These are phyloP conservation scores for Genyomyrus donnyi DNA, from an alignment of 2,113 vertebrate genomes.

Conservation along the genomic window DNA sequence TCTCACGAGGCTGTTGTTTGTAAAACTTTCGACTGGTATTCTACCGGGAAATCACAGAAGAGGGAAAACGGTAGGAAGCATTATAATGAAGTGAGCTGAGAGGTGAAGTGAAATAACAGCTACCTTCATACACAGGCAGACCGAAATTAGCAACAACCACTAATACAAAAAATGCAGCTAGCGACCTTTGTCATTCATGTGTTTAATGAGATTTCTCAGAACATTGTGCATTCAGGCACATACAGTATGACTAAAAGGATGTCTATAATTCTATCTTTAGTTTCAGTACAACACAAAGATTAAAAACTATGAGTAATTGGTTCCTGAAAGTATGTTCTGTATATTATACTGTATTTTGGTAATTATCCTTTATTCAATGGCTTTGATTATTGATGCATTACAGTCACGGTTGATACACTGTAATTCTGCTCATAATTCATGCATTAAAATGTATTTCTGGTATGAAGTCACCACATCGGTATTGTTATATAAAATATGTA, in stretches of 20 bases:
- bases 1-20: conserved; percentile 33
- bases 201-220: conserved; percentile 36
- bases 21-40: conserved; percentile 37
- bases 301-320: not conserved
- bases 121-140: conserved; percentile 33
- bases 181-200: conserved; percentile 30
- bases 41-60: conserved; percentile 38
- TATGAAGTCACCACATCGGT: not conserved
- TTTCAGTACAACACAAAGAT: conserved; percentile 24
- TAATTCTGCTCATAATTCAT: not conserved
- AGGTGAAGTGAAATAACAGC: conserved; percentile 36
- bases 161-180: conserved; percentile 9
- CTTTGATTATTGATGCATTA: not conserved
- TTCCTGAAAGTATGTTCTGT: not conserved
- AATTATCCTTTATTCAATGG: not conserved
- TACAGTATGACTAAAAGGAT: not conserved
- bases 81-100: conserved; percentile 34
- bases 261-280: conserved; percentile 35
- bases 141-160: conserved; percentile 23
- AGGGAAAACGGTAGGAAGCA: conserved; percentile 28
- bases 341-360: not conserved
- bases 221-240: conserved; percentile 22
- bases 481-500: not conserved
- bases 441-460: not conserved
- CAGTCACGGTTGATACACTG: not conserved